Conservation (phyloP, 2,888 invertebrate species). For the Cistogaster globosa region DNA sequence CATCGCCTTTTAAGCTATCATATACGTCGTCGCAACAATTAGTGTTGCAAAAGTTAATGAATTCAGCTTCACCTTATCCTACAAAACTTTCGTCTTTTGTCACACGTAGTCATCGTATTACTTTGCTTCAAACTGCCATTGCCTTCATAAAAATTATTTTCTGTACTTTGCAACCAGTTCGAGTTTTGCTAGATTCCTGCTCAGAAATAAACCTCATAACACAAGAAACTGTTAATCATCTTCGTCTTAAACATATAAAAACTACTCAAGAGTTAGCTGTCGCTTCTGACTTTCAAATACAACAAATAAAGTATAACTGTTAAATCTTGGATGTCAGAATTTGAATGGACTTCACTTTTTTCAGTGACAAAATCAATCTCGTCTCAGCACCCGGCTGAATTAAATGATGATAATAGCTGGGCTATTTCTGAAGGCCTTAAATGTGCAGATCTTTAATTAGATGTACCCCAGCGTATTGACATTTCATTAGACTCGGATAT, state of each 20-base stretch:
- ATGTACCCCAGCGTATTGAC: no score
- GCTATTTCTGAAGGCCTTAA: background rate
- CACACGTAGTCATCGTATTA: background rate
- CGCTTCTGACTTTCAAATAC: background rate
- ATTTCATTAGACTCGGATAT: no score
- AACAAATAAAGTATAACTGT: background rate
- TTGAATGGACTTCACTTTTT: background rate
- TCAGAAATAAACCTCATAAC: conserved; percentile 20
- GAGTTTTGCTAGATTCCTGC: conserved; percentile 31
- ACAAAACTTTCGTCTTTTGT: background rate
- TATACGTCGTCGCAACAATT: no score
- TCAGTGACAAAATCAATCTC: conserved; percentile 3
- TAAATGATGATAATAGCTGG: background rate
- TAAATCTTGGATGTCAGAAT: background rate
- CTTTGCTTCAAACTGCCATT: conserved; percentile 32
- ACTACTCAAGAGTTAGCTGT: conserved; percentile 53
- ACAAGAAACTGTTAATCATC: conserved; percentile 27
- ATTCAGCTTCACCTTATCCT: conserved; percentile 7
- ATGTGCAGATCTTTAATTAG: no score
- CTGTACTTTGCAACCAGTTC: conserved; percentile 43
- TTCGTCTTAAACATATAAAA: conserved; percentile 38
- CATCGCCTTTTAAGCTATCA: no score
- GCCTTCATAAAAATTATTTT: conserved; percentile 34
- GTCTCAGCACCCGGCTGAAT: background rate
- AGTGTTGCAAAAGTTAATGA: no score